Conservation (phyloP, 2,113 vertebrate genomes). For the Onychostoma macrolepis region DNA sequence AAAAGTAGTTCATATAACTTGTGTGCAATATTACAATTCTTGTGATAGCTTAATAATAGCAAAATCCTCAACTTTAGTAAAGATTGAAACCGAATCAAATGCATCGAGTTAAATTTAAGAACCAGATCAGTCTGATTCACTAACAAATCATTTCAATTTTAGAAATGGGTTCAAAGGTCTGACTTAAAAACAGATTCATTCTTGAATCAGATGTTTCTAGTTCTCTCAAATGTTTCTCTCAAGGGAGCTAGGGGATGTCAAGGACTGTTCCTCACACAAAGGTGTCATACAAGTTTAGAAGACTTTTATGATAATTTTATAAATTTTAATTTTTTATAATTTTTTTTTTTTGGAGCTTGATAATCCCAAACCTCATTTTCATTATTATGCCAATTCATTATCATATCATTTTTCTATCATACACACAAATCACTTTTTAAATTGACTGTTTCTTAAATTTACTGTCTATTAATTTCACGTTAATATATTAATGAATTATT, state of each 20-base stretch:
- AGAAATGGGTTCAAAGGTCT: background rate
- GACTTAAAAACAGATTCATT: background rate
- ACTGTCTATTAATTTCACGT: background rate
- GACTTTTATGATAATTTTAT: background rate
- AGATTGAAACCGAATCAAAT: background rate
- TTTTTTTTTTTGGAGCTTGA: background rate
- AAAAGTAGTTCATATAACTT: background rate
- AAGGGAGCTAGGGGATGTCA: background rate
- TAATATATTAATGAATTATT: too few relatives aligned
- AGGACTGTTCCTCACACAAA: background rate
- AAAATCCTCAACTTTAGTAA: background rate
- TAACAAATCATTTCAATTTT: background rate
- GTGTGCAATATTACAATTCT: background rate
- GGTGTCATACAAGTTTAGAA: too few relatives aligned
- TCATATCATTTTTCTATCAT: too few relatives aligned
- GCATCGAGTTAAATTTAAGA: background rate
- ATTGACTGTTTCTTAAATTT: background rate
- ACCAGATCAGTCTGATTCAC: background rate
- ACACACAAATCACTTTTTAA: too few relatives aligned
- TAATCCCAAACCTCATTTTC: background rate
- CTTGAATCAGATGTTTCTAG: background rate
- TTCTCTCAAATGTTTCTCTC: background rate
- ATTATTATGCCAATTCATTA: background rate
- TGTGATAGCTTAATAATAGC: background rate
- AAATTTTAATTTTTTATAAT: too few relatives aligned